These are phyloP conservation scores for Coelopa frigida DNA, from an alignment of 1,140 invertebrate genomes.

Conservation along the genomic window DNA sequence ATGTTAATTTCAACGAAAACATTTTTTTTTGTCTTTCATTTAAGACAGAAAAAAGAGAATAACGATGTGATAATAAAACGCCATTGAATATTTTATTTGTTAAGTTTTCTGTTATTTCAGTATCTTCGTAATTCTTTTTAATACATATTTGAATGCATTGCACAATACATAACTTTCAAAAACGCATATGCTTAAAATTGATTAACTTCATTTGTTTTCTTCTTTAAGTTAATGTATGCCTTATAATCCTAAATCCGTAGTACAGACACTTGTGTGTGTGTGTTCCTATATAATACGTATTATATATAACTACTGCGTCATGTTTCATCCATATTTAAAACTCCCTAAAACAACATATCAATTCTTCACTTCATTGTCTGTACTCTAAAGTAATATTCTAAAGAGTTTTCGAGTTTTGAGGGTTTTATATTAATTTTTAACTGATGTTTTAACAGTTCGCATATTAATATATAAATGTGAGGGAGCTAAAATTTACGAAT, in stretches of 20 bases:
- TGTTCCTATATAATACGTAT: too few species aligned
- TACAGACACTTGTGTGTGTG: too few species aligned
- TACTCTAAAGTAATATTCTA: too few species aligned
- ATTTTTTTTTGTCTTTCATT: background rate
- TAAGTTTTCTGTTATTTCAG: conserved; percentile 4
- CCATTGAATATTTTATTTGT: conserved; percentile 6
- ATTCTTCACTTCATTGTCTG: too few species aligned
- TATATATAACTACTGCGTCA: too few species aligned
- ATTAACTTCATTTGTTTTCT: conserved; percentile 8
- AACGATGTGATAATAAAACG: background rate
- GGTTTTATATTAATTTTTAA: too few species aligned
- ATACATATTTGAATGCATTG: conserved; percentile 2
- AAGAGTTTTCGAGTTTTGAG: too few species aligned
- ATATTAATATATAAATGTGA: too few species aligned
- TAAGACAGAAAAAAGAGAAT: background rate
- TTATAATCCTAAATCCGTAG: background rate
- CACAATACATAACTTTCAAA: conserved; percentile 10
- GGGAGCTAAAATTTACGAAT: too few species aligned
- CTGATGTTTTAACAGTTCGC: too few species aligned
- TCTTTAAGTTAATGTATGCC: background rate
- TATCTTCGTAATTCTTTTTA: background rate
- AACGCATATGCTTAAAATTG: conserved; percentile 6
- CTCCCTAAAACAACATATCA: too few species aligned
- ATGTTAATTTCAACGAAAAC: background rate
- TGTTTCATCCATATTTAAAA: too few species aligned